Evolutionary conservation across 1,140 invertebrate species (phyloP), one percentile per base, ranked within the genome.

Genomic region (Bombus superbus): DNA sequence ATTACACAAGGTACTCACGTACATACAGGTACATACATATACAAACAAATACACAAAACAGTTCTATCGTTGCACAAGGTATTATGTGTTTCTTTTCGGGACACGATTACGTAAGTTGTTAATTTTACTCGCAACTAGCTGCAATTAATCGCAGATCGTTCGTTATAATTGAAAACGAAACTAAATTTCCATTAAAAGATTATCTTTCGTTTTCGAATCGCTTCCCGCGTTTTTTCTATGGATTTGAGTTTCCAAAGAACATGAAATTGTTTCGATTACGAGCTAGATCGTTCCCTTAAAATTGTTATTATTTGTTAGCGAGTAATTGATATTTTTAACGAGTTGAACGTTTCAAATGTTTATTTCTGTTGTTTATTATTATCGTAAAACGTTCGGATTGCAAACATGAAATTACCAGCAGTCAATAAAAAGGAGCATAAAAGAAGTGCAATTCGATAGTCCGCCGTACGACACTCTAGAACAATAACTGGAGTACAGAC

Each of bases 361-460:
- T 66, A 47, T 82, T 82, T 75, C 25, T 35, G 53, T 82, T 66
- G 72, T 82, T 64, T 66, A 25, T 42, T 9, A 9, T 9, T 8
- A 75, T 35, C 72, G 72, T 74, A 22, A 74, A n/a, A 28, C 38
- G 75, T 64, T 42, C 40, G 38, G 15, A 44, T 57, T 57, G 71
- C 40, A 10, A 75, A 64, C 22, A 28, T 42, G 71, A n/a, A 64
- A 40, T 83, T 40, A 59, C 28, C 59, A 66, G 0, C 72, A 68
- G 62, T 68, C 59, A 76, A 76, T 83, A 53, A 76, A 68, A 25
- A 42, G n/a, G 38, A 44, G 42, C 59, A 59, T 42, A n/a, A 73
- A 80, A 57, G 53, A 83, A 53, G 44, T 59, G 72, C 80, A 71
- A 66, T 64, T 82, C 80, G 42, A 64, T 74, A 47, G 32, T 64